Evolutionary conservation across 1,140 invertebrate species (phyloP), one percentile per base, ranked within the genome.

Genomic region (Nasonia longicornis): DNA sequence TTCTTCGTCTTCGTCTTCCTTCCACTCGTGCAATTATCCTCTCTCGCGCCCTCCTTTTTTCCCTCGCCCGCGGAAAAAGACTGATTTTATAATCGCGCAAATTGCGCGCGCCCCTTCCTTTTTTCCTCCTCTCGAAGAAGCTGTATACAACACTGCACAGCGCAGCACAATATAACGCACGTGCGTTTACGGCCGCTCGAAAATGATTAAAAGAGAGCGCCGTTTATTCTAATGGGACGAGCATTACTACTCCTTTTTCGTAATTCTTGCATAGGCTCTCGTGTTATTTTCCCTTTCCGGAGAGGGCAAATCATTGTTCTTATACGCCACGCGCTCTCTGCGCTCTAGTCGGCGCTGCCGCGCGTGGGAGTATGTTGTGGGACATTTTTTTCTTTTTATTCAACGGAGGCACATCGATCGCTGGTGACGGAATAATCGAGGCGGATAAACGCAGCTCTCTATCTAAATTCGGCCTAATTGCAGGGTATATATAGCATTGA

Each of bases 51-150:
- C 63, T 14, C 58, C n/a, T 69, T 70, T 67, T 70, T 70, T 22
- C 69, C 64, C 45, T 38, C 42, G 11, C 20, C 20, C 31, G 20
- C 10, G 29, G 31, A 72, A 79, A 79, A 52, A 45, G 71, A 73
- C 70, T 29, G 70, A 79, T 73, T 79, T 73, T 73, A 66, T 73
- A 79, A 79, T 79, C 78, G 78, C 58, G 38, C 26, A 73, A 66
- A 79, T 79, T 73, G 26, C 58, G 3, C n/a, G 2, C 7, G 26
- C 12, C 0, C 7, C 64, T 77, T 16, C 20, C 35, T 77, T 58
- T 58, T 58, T 58, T 58, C 26, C 20, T 11, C 69, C 3, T 48
- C 75, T 64, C n/a, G 16, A 7, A 42, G 31, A 35, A 35, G 31
- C 31, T 35, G 16, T 76, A 38, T 76, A 14, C 35, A 31, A 14